Evolutionary conservation across 2,113 vertebrate genomes (phyloP).

Genomic region (Peromyscus leucopus): DNA sequence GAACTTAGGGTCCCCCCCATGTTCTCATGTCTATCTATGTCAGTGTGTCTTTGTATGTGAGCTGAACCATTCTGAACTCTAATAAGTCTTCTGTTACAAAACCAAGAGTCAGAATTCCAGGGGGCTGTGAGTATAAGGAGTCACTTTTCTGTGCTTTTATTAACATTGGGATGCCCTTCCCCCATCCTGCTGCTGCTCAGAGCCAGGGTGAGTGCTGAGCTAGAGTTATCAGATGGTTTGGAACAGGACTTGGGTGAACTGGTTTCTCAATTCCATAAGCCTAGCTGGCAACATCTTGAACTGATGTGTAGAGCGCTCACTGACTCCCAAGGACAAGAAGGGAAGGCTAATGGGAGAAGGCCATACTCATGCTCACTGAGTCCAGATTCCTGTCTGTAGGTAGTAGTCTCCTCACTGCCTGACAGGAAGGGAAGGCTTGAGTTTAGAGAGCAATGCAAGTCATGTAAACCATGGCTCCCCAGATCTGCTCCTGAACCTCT

Average conservation of each 20-base stretch:
- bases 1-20: neutral
- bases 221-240: neutral
- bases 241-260: neutral
- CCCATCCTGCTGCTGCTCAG: neutral
- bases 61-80: neutral
- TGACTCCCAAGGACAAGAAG: neutral
- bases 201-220: neutral
- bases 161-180: neutral
- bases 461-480: neutral
- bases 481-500: neutral
- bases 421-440: neutral
- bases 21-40: neutral
- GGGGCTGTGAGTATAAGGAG: neutral
- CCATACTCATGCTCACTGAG: neutral
- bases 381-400: neutral
- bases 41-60: neutral
- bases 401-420: neutral
- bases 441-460: neutral
- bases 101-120: neutral
- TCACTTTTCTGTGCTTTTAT: neutral
- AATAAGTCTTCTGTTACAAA: slow-evolving; percentile 11
- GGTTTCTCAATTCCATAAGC: slow-evolving; percentile 39
- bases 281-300: slow-evolving; percentile 11
- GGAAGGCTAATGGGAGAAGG: neutral
- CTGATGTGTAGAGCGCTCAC: neutral